Conservation (phyloP, 2,113 vertebrate species). For the Thermophis baileyi region DNA sequence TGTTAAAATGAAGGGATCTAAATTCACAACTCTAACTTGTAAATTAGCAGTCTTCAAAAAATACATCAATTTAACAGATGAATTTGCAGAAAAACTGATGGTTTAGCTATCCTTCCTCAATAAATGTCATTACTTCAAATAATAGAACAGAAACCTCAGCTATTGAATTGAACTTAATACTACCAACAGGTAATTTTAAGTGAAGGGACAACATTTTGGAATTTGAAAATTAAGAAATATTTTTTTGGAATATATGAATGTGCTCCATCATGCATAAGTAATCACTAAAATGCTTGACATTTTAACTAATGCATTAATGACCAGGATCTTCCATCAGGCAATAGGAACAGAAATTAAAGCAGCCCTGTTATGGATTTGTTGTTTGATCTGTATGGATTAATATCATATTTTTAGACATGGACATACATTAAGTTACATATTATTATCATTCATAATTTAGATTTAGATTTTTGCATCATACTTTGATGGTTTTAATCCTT, state of each 20-base stretch:
- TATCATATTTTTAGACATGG: not conserved
- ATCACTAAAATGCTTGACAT: not conserved
- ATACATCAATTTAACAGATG: not conserved
- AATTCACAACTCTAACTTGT: not conserved
- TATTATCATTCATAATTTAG: not conserved
- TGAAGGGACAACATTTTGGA: not conserved
- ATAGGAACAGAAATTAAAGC: not conserved
- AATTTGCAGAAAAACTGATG: not conserved
- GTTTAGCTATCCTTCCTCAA: slow-evolving; percentile 23
- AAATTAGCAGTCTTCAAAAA: not conserved
- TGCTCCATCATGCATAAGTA: not conserved
- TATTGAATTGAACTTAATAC: slow-evolving; percentile 4
- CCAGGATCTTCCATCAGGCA: not conserved
- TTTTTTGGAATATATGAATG: not conserved
- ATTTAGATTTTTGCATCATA: not conserved
- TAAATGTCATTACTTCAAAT: slow-evolving; percentile 40
- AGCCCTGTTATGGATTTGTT: not conserved
- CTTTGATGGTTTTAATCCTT: not conserved
- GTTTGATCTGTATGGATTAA: not conserved
- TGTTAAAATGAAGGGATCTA: not conserved
- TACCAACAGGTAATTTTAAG: not conserved
- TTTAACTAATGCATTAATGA: not conserved
- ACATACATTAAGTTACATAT: not conserved
- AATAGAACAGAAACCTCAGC: slow-evolving; percentile 39
- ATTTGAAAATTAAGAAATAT: slow-evolving; percentile 36